Evolutionary conservation across 2,888 invertebrate genomes (phyloP).

Genomic region (Coenonympha arcania): DNA sequence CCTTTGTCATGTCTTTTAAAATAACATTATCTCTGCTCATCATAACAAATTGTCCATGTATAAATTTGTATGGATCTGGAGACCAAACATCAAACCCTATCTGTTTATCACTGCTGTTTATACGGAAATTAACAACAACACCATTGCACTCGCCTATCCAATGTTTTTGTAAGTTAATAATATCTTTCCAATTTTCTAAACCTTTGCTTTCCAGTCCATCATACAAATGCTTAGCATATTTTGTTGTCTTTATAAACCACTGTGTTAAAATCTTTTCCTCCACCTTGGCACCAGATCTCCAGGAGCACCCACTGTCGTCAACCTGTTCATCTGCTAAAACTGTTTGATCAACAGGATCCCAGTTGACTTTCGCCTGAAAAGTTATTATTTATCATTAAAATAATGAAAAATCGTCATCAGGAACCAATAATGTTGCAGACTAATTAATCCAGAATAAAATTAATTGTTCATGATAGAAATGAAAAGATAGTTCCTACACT

Average conservation of each 20-base stretch:
- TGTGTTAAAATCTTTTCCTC: slow-evolving; percentile 91
- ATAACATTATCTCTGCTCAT: slow-evolving; percentile 58
- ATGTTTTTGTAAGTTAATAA: slow-evolving; percentile 86
- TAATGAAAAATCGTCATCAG: no score
- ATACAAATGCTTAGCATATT: slow-evolving; percentile 80
- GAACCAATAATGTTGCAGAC: no score
- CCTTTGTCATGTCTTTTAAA: slow-evolving; percentile 39
- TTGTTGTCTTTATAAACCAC: slow-evolving; percentile 95
- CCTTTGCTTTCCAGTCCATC: slow-evolving; percentile 80
- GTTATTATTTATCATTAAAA: background rate
- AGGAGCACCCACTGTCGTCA: slow-evolving; percentile 89
- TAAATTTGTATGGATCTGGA: slow-evolving; percentile 79
- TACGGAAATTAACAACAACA: slow-evolving; percentile 78
- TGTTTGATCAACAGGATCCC: slow-evolving; percentile 98
- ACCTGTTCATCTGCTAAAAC: slow-evolving; percentile 99
- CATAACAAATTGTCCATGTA: slow-evolving; percentile 80
- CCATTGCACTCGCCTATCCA: slow-evolving; percentile 94
- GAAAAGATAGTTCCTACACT: no score
- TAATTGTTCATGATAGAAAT: no score
- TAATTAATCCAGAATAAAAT: no score
- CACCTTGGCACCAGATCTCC: slow-evolving; percentile 97
- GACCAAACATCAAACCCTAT: slow-evolving; percentile 80
- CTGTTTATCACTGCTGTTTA: slow-evolving; percentile 45
- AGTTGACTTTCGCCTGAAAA: slow-evolving; percentile 88
- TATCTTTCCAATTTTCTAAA: slow-evolving; percentile 87